Evolutionary conservation across 1,140 invertebrate genomes (phyloP).

Genomic region (Adoxophyes honmai): DNA sequence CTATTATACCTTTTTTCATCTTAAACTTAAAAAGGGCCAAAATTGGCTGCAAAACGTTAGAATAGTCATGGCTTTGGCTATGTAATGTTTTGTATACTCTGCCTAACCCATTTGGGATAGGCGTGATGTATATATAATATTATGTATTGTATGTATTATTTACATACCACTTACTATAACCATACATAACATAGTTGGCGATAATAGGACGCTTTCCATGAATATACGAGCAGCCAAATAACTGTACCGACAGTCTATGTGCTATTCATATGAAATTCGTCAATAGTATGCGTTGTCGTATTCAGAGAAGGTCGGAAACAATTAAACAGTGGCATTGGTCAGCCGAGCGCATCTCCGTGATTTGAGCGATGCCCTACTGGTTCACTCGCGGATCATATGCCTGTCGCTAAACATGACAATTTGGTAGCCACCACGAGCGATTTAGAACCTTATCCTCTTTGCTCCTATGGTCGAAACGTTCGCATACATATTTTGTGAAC

Average conservation of each 20-base stretch:
- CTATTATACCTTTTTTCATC: too few relatives aligned
- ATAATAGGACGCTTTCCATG: too few relatives aligned
- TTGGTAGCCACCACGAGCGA: slow-evolving; percentile 9
- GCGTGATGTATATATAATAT: too few relatives aligned
- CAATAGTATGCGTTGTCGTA: slow-evolving; percentile 56
- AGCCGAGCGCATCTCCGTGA: slow-evolving; percentile 68
- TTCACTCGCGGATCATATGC: slow-evolving; percentile 41
- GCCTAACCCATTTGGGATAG: too few relatives aligned
- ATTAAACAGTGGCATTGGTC: slow-evolving; percentile 73
- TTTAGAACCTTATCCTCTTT: slow-evolving; percentile 11
- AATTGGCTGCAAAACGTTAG: too few relatives aligned
- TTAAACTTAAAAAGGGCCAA: too few relatives aligned
- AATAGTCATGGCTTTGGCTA: too few relatives aligned
- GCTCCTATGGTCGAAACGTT: neutral
- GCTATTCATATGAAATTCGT: slow-evolving; percentile 51
- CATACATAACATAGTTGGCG: too few relatives aligned
- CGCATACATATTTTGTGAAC: neutral
- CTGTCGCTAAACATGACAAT: slow-evolving; percentile 14
- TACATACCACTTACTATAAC: too few relatives aligned
- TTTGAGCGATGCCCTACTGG: slow-evolving; percentile 40
- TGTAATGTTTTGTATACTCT: too few relatives aligned
- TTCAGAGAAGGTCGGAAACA: slow-evolving; percentile 72
- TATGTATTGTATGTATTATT: too few relatives aligned
- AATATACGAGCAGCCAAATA: slow-evolving; percentile 29
- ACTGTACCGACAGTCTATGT: slow-evolving; percentile 52